A percentile compares a stretch with the other conserved stretches of the same genome.
Conservation (phyloP, 2,888 invertebrate genomes). For the Bhutanitis thaidina region DNA sequence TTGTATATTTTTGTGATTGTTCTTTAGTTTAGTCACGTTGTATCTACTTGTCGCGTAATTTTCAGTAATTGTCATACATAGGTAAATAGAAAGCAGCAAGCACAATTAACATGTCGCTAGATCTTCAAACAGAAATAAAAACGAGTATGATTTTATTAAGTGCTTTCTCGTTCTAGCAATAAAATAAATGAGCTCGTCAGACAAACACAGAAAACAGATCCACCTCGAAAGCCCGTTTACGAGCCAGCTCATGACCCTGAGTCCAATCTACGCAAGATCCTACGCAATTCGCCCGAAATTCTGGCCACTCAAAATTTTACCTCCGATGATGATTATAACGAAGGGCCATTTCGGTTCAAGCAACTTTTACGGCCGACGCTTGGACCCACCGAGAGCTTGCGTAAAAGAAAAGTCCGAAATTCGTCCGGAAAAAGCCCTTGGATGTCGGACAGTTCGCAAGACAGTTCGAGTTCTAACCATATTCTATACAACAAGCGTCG, state of each 20-base stretch:
- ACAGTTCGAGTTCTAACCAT: constrained; percentile 62
- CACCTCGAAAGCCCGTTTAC: constrained; percentile 52
- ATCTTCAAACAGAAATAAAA: too few relatives aligned
- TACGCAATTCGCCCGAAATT: constrained; percentile 71
- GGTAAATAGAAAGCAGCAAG: too few relatives aligned
- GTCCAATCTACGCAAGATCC: constrained; percentile 67
- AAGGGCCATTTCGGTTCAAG: constrained; percentile 84
- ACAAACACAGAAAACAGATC: constrained; percentile 57
- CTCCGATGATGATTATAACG: constrained; percentile 77
- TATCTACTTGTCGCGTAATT: neutral
- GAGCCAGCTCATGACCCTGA: constrained; percentile 63
- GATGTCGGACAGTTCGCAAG: constrained; percentile 74
- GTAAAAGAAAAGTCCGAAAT: constrained; percentile 81
- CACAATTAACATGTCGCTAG: too few relatives aligned
- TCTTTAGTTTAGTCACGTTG: neutral
- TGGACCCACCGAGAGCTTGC: constrained; percentile 84
- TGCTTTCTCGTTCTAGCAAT: constrained; percentile 47
- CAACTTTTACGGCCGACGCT: constrained; percentile 82
- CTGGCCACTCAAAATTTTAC: constrained; percentile 67
- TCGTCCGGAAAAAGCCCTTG: constrained; percentile 66
- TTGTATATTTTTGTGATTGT: constrained; percentile 10
- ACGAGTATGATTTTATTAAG: neutral
- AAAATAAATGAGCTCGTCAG: constrained; percentile 73
- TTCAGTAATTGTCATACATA: neutral
- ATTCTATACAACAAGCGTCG: constrained; percentile 62